Conservation (phyloP, 2,888 invertebrate species). For the Ethmia dodecea region DNA sequence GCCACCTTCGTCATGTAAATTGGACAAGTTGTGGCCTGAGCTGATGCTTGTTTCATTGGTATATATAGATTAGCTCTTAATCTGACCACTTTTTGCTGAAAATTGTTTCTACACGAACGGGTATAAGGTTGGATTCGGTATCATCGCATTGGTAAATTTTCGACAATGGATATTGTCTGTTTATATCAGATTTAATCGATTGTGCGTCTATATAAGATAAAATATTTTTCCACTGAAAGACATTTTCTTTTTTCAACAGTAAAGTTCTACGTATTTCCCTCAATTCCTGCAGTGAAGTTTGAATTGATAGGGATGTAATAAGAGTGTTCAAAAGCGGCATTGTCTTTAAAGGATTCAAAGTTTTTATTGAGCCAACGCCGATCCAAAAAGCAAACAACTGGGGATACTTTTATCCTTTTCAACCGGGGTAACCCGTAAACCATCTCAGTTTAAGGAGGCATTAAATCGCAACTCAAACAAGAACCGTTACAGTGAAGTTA, state of each 20-base stretch:
- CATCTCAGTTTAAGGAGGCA: constrained; percentile 77
- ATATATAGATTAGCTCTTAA: constrained; percentile 64
- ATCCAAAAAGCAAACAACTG: constrained; percentile 68
- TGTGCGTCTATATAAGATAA: too few species aligned
- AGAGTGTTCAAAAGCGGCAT: neutral
- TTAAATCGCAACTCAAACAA: constrained; percentile 78
- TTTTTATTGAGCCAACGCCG: constrained; percentile 57
- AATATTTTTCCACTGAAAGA: too few species aligned
- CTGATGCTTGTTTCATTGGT: constrained; percentile 65
- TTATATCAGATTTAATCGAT: too few species aligned
- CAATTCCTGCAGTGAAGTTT: too few species aligned
- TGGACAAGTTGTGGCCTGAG: constrained; percentile 63
- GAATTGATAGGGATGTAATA: too few species aligned
- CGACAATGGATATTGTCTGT: too few species aligned
- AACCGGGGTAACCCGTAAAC: constrained; percentile 74
- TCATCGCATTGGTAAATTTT: too few species aligned
- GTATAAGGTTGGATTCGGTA: constrained; percentile 23
- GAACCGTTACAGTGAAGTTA: constrained; percentile 75
- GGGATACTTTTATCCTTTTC: constrained; percentile 70
- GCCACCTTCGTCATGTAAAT: constrained; percentile 75
- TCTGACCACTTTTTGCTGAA: constrained; percentile 46
- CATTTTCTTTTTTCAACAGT: too few species aligned
- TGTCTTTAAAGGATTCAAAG: constrained; percentile 54
- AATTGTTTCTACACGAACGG: constrained; percentile 45
- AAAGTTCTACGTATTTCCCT: too few species aligned